phyloP scores from a whole-genome alignment of 2,113 vertebrate genomes.

The Procavia capensis region DNA sequence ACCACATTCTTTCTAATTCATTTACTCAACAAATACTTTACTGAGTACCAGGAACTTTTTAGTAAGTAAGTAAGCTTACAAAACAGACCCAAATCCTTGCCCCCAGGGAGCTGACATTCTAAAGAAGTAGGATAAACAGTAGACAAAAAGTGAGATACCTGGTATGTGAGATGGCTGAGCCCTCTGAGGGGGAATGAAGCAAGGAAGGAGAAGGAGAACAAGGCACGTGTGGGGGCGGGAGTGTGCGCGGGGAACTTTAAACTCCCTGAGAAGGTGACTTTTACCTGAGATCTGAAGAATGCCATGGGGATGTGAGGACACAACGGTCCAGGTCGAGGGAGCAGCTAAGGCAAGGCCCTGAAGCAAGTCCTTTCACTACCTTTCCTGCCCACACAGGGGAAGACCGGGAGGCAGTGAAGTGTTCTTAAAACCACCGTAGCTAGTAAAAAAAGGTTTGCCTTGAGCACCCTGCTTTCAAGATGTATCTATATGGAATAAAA shows the following conservation, averaged over 20 bases:
- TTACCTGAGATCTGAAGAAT: neutral
- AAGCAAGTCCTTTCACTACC: neutral
- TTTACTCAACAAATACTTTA: neutral
- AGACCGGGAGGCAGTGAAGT: neutral
- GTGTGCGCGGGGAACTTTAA: neutral
- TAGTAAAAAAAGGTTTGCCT: neutral
- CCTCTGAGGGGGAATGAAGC: neutral
- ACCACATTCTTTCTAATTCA: neutral
- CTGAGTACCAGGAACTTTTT: neutral
- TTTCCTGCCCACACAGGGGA: neutral
- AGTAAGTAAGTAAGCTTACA: neutral
- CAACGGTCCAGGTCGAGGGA: neutral
- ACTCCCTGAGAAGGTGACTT: neutral
- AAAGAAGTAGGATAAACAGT: neutral
- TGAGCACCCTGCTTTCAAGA: neutral
- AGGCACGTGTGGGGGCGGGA: neutral
- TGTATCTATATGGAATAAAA: neutral
- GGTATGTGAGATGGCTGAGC: neutral
- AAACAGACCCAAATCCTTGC: neutral
- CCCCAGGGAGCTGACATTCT: neutral
- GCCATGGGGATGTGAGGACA: neutral
- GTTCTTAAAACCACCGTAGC: neutral
- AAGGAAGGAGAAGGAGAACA: neutral
- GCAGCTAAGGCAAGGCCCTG: neutral
- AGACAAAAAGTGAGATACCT: neutral